These are phyloP conservation scores for Cyrtorhinus lividipennis DNA, from an alignment of 1,140 invertebrate species.

Conservation along the genomic window DNA sequence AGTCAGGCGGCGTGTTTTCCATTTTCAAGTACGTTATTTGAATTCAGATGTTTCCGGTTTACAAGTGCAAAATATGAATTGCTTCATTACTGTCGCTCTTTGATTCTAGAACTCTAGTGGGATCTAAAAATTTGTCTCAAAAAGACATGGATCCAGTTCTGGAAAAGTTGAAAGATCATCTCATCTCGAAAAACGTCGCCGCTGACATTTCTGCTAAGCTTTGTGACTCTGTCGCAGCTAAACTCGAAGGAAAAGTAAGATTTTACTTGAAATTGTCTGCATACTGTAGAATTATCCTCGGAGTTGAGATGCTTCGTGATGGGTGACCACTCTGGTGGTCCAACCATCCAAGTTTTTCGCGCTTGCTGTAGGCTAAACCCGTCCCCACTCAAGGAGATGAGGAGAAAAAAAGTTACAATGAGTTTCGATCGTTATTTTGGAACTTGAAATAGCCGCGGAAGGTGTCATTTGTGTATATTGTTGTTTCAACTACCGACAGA, in stretches of 20 bases:
- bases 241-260: constrained; percentile 85
- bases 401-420: too few relatives aligned
- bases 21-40: constrained; percentile 46
- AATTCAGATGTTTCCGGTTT: not conserved
- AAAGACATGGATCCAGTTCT: constrained; percentile 70
- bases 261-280: too few relatives aligned
- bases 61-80: not conserved
- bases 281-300: too few relatives aligned
- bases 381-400: too few relatives aligned
- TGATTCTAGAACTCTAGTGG: constrained; percentile 55
- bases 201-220: constrained; percentile 87
- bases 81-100: not conserved
- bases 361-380: too few relatives aligned
- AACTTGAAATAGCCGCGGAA: too few relatives aligned
- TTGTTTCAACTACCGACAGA: too few relatives aligned
- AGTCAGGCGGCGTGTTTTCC: constrained; percentile 50
- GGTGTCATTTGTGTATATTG: too few relatives aligned
- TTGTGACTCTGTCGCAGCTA: constrained; percentile 84
- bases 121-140: constrained; percentile 53
- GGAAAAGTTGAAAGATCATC: constrained; percentile 91
- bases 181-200: constrained; percentile 97
- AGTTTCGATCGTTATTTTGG: too few relatives aligned
- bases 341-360: too few relatives aligned
- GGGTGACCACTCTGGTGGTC: too few relatives aligned
- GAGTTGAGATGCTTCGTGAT: not conserved